These are phyloP conservation scores for Podotricha telesiphe DNA, from an alignment of 2,888 invertebrate species.

Conservation along the genomic window DNA sequence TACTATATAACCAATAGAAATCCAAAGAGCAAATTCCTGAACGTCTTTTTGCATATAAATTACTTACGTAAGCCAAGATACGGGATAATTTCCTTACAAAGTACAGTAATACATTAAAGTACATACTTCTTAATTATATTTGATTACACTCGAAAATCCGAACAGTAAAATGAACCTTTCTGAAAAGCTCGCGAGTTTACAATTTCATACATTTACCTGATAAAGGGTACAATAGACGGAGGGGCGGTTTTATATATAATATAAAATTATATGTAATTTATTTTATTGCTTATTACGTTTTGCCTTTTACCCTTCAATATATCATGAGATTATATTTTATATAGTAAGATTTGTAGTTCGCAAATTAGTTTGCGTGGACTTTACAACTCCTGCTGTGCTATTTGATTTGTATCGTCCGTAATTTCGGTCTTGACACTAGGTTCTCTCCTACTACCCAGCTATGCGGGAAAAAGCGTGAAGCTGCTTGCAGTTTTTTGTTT, in stretches of 20 bases:
- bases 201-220: slow-evolving; percentile 8
- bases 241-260: slow-evolving; percentile 4
- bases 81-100: not conserved
- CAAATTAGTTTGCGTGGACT: no score
- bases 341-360: no score
- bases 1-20: not conserved
- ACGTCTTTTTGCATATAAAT: not conserved
- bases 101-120: not conserved
- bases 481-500: no score
- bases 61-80: slow-evolving; percentile 1
- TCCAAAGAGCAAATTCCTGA: not conserved
- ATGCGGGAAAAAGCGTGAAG: no score
- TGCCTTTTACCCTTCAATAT: slow-evolving; percentile 1
- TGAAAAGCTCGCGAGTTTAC: slow-evolving; percentile 17
- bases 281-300: slow-evolving; percentile 24
- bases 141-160: slow-evolving; percentile 12
- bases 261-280: slow-evolving; percentile 9
- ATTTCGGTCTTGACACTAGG: no score
- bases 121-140: slow-evolving; percentile 14
- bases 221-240: slow-evolving; percentile 7
- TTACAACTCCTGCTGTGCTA: no score
- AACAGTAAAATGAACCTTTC: not conserved
- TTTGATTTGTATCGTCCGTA: no score
- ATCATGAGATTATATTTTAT: not conserved
- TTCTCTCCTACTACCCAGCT: no score